A percentile compares a stretch with the other conserved stretches of the same genome.
phyloP scores from a whole-genome alignment of 2,888 invertebrate genomes.

The Callinectes sapidus region DNA sequence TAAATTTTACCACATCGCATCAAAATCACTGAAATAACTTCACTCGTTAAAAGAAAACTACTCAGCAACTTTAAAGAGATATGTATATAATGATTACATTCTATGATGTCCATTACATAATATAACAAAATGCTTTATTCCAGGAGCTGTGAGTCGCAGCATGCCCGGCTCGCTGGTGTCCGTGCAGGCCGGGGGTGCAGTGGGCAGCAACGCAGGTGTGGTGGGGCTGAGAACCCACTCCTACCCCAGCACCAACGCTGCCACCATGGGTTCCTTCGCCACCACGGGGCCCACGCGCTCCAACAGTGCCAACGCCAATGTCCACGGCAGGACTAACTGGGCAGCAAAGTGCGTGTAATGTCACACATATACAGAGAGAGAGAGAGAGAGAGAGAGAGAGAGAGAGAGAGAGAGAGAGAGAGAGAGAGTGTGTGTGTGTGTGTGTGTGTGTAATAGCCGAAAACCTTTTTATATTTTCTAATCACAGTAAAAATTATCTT shows the following conservation, averaged over 20 bases:
- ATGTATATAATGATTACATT: neutral
- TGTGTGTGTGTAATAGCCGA: neutral
- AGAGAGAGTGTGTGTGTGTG: constrained; percentile 1
- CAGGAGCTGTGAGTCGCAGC: constrained; percentile 72
- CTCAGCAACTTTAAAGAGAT: neutral
- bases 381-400: constrained; percentile 26
- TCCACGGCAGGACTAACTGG: constrained; percentile 84
- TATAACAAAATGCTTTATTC: neutral
- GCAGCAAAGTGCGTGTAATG: constrained; percentile 83
- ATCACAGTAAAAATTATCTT: neutral
- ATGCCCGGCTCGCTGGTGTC: constrained; percentile 69
- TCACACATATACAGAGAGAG: neutral
- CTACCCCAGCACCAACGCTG: constrained; percentile 54
- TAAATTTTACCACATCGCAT: no score
- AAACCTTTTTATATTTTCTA: neutral
- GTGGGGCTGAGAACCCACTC: constrained; percentile 54
- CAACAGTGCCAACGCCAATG: constrained; percentile 76
- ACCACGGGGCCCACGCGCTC: constrained; percentile 49
- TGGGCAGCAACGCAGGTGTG: constrained; percentile 34
- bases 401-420: constrained; percentile 40
- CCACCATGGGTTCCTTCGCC: constrained; percentile 40
- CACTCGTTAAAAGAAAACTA: neutral
- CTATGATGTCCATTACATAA: neutral
- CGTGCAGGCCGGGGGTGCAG: constrained; percentile 46
- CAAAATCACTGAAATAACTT: neutral